Evolutionary conservation across 23 tunicate species (phyloP), one percentile per base, ranked within the genome.

Genomic region (Phallusia fumigata): DNA sequence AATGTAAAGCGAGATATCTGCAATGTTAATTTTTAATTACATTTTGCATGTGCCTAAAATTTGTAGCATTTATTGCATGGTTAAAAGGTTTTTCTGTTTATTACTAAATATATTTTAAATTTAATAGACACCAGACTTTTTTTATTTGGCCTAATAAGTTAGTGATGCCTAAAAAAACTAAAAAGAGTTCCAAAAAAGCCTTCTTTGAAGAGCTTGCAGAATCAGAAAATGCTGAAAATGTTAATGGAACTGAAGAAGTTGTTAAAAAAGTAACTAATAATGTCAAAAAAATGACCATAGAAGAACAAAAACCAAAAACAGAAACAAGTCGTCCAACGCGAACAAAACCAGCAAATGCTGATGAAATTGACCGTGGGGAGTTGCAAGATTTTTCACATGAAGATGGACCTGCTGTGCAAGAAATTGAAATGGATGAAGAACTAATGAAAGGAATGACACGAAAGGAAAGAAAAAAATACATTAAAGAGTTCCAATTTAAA

Each of bases 361-460:
- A 76, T 0, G 83, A 69, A 2, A 78, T 35, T 35, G 88, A 81
- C 26, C 33, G 76, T 22, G 64, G 45, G 2, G 97, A 84, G 2
- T 78, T 94, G n/a, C 98, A 94, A 81, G 98, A 94, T 84, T 94
- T 89, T 84, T 79, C 90, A 6, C 98, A 94, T 83, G 98, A 94
- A 74, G 98, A 94, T 79, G 98, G 91, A 31, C 90, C 95, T 35
- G 90, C 53, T 31, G 35, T 74, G 19, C 81, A 86, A 74, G 88
- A 74, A 30, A 19, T 53, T 34, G 87, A 79, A 22, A 78, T 83
- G 3, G 98, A 89, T 53, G 90, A 93, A 65, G 97, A 92, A 65
- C 79, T 90, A 65, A 74, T 96, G 85, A 89, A 96, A 77, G 83
- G 85, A 19, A 97, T 97, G 99, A 82, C 99, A 0, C 49, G 99